phyloP scores from a whole-genome alignment of 2,888 invertebrate genomes.

The Tenthredo distinguenda region DNA sequence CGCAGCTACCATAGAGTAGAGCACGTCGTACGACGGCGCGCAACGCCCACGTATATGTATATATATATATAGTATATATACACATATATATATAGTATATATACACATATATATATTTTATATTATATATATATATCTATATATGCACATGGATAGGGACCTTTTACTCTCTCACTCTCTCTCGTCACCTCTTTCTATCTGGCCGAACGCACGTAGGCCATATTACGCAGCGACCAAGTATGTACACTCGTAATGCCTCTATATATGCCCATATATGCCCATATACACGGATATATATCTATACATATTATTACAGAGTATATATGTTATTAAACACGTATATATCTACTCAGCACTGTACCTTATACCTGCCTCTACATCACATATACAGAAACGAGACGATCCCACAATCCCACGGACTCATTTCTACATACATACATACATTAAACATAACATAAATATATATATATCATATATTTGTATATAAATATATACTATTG shows the following conservation, averaged over 20 bases:
- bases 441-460: neutral
- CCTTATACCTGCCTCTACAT: neutral
- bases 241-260: slow-evolving; percentile 17
- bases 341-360: neutral
- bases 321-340: neutral
- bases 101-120: too few species aligned
- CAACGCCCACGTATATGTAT: slow-evolving; percentile 34
- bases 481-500: neutral
- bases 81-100: too few species aligned
- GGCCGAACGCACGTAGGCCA: slow-evolving; percentile 41
- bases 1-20: slow-evolving; percentile 8
- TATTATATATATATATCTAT: too few species aligned
- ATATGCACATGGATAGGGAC: neutral
- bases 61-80: too few species aligned
- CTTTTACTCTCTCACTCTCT: slow-evolving; percentile 5
- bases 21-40: slow-evolving; percentile 4
- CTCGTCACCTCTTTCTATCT: neutral
- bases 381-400: neutral
- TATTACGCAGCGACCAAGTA: slow-evolving; percentile 47
- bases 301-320: neutral
- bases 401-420: too few species aligned
- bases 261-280: slow-evolving; percentile 44
- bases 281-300: neutral
- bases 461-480: too few species aligned
- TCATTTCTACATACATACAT: too few species aligned